Conservation (phyloP, 2,797 vertebrate species). For the Thunnus albacares region DNA sequence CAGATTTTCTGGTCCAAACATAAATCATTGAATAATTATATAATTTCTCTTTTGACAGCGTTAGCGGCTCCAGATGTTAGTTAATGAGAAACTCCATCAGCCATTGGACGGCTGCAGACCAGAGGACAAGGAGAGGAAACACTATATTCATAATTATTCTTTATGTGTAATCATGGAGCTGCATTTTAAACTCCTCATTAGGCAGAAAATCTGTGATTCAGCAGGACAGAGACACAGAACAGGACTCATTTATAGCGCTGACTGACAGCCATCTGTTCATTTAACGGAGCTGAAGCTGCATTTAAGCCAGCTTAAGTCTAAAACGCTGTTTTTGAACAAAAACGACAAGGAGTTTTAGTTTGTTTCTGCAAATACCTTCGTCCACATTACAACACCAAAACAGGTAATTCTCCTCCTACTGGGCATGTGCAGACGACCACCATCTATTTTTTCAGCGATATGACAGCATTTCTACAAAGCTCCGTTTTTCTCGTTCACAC, state of each 20-base stretch:
- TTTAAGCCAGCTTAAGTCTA: too few species aligned
- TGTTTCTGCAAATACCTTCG: too few species aligned
- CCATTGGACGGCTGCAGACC: not conserved
- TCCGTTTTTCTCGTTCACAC: too few species aligned
- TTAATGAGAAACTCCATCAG: conserved; percentile 32
- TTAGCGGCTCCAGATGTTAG: not conserved
- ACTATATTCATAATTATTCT: conserved; percentile 10
- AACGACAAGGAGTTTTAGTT: too few species aligned
- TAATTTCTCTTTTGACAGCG: conserved; percentile 9
- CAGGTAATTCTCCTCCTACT: too few species aligned
- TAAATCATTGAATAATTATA: conserved; percentile 23
- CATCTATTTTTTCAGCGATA: too few species aligned
- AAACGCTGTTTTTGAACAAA: too few species aligned
- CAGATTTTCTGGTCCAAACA: conserved; percentile 2
- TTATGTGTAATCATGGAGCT: not conserved
- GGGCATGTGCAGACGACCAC: too few species aligned
- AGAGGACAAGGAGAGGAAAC: conserved; percentile 23
- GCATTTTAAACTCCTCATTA: conserved; percentile 33
- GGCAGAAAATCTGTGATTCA: not conserved
- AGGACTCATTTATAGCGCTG: not conserved
- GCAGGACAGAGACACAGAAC: not conserved
- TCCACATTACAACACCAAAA: too few species aligned
- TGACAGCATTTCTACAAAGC: too few species aligned
- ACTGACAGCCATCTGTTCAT: not conserved
- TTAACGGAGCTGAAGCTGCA: not conserved